These are phyloP conservation scores for Hylia prasina DNA, from an alignment of 2,113 vertebrate species.

Conservation along the genomic window DNA sequence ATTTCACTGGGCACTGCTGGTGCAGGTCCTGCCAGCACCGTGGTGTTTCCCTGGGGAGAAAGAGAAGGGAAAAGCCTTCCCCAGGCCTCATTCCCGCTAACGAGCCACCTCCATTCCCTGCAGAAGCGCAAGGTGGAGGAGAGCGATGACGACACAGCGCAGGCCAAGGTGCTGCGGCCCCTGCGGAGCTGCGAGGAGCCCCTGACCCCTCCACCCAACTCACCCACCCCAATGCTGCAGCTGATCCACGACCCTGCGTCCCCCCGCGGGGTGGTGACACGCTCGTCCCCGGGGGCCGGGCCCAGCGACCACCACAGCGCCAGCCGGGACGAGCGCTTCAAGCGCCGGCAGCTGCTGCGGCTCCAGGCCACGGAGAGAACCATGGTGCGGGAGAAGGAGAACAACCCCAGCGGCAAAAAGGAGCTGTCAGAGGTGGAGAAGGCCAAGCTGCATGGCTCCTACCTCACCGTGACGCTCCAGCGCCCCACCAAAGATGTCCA, in stretches of 20 bases:
- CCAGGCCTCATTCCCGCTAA: neutral
- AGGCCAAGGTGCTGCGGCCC: slow-evolving; percentile 79
- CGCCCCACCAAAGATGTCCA: slow-evolving; percentile 87
- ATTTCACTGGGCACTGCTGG: neutral
- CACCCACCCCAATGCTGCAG: slow-evolving; percentile 78
- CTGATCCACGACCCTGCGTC: slow-evolving; percentile 76
- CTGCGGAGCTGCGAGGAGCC: slow-evolving; percentile 78
- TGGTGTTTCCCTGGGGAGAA: neutral
- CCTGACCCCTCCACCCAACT: slow-evolving; percentile 74
- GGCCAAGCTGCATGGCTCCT: slow-evolving; percentile 79
- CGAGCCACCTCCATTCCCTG: rapidly evolving
- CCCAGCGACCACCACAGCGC: slow-evolving; percentile 77
- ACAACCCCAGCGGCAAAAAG: slow-evolving; percentile 86
- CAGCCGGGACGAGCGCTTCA: slow-evolving; percentile 80
- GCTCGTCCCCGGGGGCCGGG: slow-evolving; percentile 72
- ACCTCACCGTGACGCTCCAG: slow-evolving; percentile 90
- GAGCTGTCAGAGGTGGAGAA: slow-evolving; percentile 83
- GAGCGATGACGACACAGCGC: slow-evolving; percentile 69
- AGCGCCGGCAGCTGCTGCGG: slow-evolving; percentile 75
- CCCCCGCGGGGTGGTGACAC: slow-evolving; percentile 69
- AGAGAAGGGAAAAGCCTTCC: rapidly evolving
- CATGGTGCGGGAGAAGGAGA: slow-evolving; percentile 87
- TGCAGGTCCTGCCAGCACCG: rapidly evolving
- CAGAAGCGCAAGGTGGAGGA: slow-evolving; percentile 81
- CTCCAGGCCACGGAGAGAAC: slow-evolving; percentile 75